Evolutionary conservation across 2,797 vertebrate species (phyloP), one percentile per base, ranked within the genome.

Genomic region (Echeneis naucrates): DNA sequence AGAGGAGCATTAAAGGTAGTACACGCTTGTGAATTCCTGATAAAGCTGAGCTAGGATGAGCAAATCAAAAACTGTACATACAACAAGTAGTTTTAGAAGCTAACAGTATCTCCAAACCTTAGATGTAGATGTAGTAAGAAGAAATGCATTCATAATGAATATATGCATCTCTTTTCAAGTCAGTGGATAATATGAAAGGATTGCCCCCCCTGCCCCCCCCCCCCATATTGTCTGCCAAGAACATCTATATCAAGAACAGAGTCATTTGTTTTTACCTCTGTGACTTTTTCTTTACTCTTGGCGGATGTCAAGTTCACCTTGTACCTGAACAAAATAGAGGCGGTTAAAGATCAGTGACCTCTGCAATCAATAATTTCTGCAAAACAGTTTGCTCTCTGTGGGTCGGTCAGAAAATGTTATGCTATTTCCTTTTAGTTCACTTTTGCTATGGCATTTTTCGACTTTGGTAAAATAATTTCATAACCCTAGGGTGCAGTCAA

Each of bases 261-360:
- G 5, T 10, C 1, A 2, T 47, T 45, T 21, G 7, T 53, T 35
- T 68, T 90, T 96, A 99, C 98, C 96, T 95, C 89, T 80, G 88
- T 92, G 73, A 80, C 67, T 70, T 80, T 86, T 17, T 95, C 94
- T 69, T 96, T 95, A 85, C 85, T 92, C 93, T 98, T 99, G 63
- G 96, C 96, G 73, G 96, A 94, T 50, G 88, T 86, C 89, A 99
- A 85, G 88, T 97, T 99, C 75, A 92, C 80, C 84, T 95, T 95
- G 93, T 98, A 99, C 77, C 98, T 99, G 78, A 59, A 50, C 64
- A 83, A 60, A 69, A 62, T 58, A 72, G 42, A 52, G 19, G 68
- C 8, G 42, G 8, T 30, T 38, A 77, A 38, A 55, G 8, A 72
- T 23, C 21, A 59, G 32, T 63, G 32, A 77, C 4, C 27, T 58